phyloP scores from a whole-genome alignment of 2,888 invertebrate genomes.

The Drosophila nigricruria region DNA sequence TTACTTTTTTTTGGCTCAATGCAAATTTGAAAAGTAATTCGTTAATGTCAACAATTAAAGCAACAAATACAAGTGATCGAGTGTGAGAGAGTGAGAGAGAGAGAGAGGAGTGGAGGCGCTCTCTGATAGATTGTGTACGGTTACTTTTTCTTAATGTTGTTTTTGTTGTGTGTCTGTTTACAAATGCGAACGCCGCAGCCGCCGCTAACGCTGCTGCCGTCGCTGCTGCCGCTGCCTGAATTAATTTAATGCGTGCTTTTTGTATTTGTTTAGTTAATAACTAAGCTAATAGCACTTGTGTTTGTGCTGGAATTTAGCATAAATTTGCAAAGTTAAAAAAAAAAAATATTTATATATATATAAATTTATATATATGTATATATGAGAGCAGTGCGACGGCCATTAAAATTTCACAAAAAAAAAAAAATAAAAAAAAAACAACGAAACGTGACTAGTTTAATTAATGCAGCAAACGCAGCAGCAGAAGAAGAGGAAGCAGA shows the following conservation, averaged over 20 bases:
- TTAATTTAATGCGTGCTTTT: constrained; percentile 33
- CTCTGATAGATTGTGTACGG: constrained; percentile 28
- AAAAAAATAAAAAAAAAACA: constrained; percentile 35
- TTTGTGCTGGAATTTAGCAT: constrained; percentile 1
- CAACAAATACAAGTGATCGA: constrained; percentile 5
- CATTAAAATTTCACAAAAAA: constrained; percentile 58
- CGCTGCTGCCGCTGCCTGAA: constrained; percentile 10
- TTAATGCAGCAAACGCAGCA: constrained; percentile 57
- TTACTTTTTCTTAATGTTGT: constrained; percentile 23
- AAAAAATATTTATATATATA: not conserved
- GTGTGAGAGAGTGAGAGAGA: not conserved
- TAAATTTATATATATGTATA: not conserved
- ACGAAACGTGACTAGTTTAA: constrained; percentile 75
- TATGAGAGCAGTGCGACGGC: constrained; percentile 29
- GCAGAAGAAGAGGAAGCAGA: constrained; percentile 29
- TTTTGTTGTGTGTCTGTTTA: constrained; percentile 42
- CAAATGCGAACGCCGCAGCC: constrained; percentile 26
- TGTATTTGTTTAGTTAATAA: constrained; percentile 30
- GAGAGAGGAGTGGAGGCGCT: constrained; percentile 1
- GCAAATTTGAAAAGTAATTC: constrained; percentile 20
- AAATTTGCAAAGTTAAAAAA: constrained; percentile 5
- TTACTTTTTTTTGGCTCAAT: constrained; percentile 17
- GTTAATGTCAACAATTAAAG: constrained; percentile 26
- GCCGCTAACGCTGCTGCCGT: constrained; percentile 14
- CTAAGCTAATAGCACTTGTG: constrained; percentile 13